phyloP scores from a whole-genome alignment of 2,888 invertebrate species.

The Oligia latruncula region DNA sequence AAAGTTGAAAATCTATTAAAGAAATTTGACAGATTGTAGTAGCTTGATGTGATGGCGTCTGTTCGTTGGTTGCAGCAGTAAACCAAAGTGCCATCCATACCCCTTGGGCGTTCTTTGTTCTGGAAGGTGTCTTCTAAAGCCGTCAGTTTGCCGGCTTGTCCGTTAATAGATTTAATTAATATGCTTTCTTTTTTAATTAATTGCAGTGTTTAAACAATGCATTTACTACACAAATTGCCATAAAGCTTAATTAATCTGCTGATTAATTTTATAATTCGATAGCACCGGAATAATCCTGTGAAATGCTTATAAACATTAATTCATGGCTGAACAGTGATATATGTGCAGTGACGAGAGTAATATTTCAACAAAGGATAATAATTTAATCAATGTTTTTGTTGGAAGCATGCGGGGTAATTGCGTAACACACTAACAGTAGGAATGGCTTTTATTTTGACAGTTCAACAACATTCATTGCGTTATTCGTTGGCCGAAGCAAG shows the following conservation, averaged over 20 bases:
- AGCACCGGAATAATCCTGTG: neutral
- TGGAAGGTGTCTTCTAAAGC: no score
- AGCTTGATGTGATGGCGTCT: no score
- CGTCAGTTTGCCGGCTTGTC: neutral
- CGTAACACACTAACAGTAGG: neutral
- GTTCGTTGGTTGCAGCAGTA: neutral
- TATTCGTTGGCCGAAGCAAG: neutral
- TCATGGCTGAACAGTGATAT: neutral
- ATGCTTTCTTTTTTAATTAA: neutral
- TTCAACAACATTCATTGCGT: neutral
- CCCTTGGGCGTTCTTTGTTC: neutral
- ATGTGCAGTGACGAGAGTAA: neutral
- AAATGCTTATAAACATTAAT: neutral
- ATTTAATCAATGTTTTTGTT: neutral
- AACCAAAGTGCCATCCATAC: neutral
- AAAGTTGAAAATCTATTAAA: no score
- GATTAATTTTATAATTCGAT: conserved; percentile 28
- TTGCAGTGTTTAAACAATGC: neutral
- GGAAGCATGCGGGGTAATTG: neutral
- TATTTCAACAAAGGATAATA: neutral
- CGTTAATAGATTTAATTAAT: neutral
- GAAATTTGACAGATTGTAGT: no score
- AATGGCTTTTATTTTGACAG: neutral
- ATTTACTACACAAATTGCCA: conserved; percentile 5
- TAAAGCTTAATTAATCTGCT: conserved; percentile 5